Base-by-base conservation (phyloP, 2,113 vertebrate genomes). In the Meriones unguiculatus region DNA sequence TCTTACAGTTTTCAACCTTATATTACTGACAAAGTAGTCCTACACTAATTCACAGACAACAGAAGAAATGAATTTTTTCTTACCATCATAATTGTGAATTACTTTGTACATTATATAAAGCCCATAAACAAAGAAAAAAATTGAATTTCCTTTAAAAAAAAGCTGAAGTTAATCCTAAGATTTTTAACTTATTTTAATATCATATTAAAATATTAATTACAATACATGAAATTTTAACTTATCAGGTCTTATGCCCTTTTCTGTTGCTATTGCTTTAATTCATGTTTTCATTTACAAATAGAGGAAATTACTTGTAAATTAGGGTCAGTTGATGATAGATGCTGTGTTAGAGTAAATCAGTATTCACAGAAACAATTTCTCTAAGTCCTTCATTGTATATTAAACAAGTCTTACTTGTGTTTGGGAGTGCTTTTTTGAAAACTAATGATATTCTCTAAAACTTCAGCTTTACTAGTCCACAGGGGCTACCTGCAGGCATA, bases 141-240 rank as follows among this genome's bases (percentile, higher is more conserved):
- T 78, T 59, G 90, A 93, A 72, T 86, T 22, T 9, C 9, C 32
- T 94, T 93, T 69, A 57, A 57, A 57, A 57, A 57, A 57, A 81
- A 38, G 46, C 25, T 95, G 54, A 96, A 95, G 94, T 93, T 72
- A 93, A 78, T 17, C n/a, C 25, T 94, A 95, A 96, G 30, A 41
- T 69, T 77, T 95, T 93, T 73, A 46, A 70, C 69, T 93, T 90
- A 87, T 41, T 93, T 92, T 87, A 94, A 93, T 85, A 17, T 5
- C 46, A 32, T 96, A 46, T 67, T 84, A n/a, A n/a, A 94, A 84
- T 95, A 95, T 92, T 97, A 90, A 92, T 59, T 28, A 70, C 38
- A 87, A 12, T 38, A 90, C 1, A 70, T 12, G 46, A 57, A 7
- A 81, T 93, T 65, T 78, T 81, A 94, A 91, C 24, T 65, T 46